phyloP scores from a whole-genome alignment of 92 coral and sea anemone species.

The Palythoa caribaeorum region DNA sequence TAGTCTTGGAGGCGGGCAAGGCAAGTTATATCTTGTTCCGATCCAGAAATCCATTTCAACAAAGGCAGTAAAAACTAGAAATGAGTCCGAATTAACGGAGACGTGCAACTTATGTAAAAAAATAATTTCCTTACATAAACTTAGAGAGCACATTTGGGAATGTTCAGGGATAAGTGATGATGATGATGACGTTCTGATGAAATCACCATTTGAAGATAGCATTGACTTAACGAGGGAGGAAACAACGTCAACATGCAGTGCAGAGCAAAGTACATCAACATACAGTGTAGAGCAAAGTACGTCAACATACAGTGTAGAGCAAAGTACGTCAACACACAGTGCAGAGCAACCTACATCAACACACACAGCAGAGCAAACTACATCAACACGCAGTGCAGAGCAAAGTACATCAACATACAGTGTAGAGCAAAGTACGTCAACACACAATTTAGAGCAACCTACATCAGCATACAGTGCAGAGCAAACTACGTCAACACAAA shows the following conservation, averaged over 20 bases:
- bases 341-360: neutral
- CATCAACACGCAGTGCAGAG: neutral
- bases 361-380: neutral
- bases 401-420: neutral
- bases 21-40: constrained; percentile 39
- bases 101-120: neutral
- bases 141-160: neutral
- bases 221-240: neutral
- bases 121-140: neutral
- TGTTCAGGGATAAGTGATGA: neutral
- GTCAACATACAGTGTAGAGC: neutral
- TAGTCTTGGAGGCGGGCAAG: constrained; percentile 44
- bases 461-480: neutral
- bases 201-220: neutral
- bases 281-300: neutral
- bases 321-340: neutral
- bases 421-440: neutral
- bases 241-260: neutral
- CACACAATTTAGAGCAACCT: neutral
- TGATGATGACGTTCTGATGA: neutral
- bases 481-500: neutral
- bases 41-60: constrained; percentile 45
- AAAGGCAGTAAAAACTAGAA: constrained; percentile 12
- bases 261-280: neutral
- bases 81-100: neutral